These are phyloP conservation scores for Andrena dorsata DNA, from an alignment of 2,888 invertebrate genomes.

Conservation along the genomic window DNA sequence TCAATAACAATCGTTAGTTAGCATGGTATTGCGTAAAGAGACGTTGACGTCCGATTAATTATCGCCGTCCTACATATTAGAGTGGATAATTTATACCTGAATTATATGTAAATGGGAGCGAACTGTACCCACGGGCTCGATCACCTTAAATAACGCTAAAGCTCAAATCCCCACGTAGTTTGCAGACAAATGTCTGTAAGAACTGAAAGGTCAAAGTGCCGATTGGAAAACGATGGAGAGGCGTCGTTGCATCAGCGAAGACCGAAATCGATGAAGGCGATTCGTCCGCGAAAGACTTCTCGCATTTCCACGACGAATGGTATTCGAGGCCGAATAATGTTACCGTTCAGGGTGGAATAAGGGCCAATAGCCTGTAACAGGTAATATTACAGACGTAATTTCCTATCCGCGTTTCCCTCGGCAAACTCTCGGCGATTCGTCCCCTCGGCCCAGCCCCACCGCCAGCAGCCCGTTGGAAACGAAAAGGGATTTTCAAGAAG, in stretches of 20 bases:
- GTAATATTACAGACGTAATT: conserved; percentile 63
- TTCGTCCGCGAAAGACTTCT: conserved; percentile 10
- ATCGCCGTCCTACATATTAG: background rate
- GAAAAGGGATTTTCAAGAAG: conserved; percentile 40
- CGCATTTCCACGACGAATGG: conserved; percentile 30
- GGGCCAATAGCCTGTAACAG: conserved; percentile 52
- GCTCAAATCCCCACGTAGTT: too few relatives aligned
- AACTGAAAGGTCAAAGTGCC: too few relatives aligned
- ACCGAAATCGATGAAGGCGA: conserved; percentile 16
- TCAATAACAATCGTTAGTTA: background rate
- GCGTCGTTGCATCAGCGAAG: background rate
- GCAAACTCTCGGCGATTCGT: conserved; percentile 18
- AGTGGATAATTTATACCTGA: background rate
- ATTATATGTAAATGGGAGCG: background rate
- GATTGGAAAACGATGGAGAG: too few relatives aligned
- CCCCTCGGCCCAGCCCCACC: background rate
- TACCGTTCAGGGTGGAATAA: conserved; percentile 46
- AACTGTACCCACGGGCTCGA: too few relatives aligned
- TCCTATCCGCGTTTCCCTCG: conserved; percentile 40
- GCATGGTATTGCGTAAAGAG: background rate
- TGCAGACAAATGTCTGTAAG: too few relatives aligned
- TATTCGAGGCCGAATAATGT: conserved; percentile 36
- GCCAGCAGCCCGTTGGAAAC: background rate
- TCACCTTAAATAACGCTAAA: too few relatives aligned
- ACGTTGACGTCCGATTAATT: background rate